Evolutionary conservation across 1,140 invertebrate genomes (phyloP), one percentile per base, ranked within the genome.

Genomic region (Cyphomyrmex costatus): DNA sequence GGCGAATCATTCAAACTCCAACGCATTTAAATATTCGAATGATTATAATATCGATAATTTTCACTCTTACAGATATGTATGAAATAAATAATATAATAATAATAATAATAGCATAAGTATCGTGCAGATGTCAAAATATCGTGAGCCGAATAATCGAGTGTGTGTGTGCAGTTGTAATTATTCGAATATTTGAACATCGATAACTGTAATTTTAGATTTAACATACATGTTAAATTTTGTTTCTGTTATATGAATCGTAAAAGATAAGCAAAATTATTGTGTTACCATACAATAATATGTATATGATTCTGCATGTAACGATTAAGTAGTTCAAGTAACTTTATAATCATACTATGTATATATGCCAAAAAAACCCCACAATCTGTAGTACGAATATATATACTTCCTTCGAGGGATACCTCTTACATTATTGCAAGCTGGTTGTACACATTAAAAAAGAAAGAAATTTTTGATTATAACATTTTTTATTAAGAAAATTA

Each of bases 321-420:
- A 84, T 63, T 85, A 71, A 68, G 27, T 88, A 80, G 58, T 66
- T 85, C 33, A 87, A 85, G 24, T 79, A 88, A 51, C 16, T 60
- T 83, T 85, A 27, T 78, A 89, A 56, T 87, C 77, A 51, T 58
- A 74, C n/a, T 63, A 87, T 68, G 19, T 68, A 66, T 66, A 46
- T 85, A 46, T 85, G 90, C 90, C 91, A 91, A 91, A 89, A 53
- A 92, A 91, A 91, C 91, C 91, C 90, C 89, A 61, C 51, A 66
- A 76, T 78, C 71, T 86, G 36, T 30, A 73, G 30, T 42, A 58
- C 27, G 53, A 73, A 36, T 58, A 66, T 73, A 61, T 71, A 91
- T 74, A 86, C 65, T 88, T 92, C 90, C 88, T 92, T 88, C 30
- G 87, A 86, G 77, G 82, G 87, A 73, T 65, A 71, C 83, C 51